These are phyloP conservation scores for Ectemnius cavifrons DNA, from an alignment of 2,888 invertebrate genomes.

Conservation along the genomic window DNA sequence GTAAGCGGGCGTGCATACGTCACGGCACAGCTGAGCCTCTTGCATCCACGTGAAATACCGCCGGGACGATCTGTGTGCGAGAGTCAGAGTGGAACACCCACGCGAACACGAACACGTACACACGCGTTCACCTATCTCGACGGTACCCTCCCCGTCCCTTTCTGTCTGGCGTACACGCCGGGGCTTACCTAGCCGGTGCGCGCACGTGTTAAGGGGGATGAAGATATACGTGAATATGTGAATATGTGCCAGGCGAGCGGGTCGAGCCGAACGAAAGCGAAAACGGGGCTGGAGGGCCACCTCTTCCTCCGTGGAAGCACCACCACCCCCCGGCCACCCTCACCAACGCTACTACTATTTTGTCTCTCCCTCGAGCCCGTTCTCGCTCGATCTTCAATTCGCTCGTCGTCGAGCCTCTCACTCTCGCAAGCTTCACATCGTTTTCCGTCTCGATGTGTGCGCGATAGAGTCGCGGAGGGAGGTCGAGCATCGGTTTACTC, in stretches of 20 bases:
- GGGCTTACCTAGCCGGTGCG: not conserved
- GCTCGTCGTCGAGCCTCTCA: constrained; percentile 13
- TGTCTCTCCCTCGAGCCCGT: constrained; percentile 5
- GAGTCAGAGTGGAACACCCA: not conserved
- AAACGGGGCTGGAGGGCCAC: constrained; percentile 68
- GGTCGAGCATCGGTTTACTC: constrained; percentile 54
- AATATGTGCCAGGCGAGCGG: constrained; percentile 70
- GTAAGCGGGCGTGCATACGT: constrained; percentile 53
- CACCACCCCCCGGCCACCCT: constrained; percentile 35
- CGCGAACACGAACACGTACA: not conserved
- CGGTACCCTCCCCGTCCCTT: not conserved
- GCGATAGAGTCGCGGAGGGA: constrained; percentile 57
- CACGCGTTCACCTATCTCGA: not conserved
- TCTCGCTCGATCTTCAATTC: constrained; percentile 32
- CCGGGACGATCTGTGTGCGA: constrained; percentile 29
- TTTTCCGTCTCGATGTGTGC: constrained; percentile 65
- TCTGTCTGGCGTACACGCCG: not conserved
- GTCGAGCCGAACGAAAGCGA: constrained; percentile 68
- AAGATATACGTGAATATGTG: constrained; percentile 66
- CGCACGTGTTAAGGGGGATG: constrained; percentile 40
- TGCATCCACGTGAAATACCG: constrained; percentile 55
- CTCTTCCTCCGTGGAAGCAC: constrained; percentile 48
- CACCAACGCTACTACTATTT: constrained; percentile 40
- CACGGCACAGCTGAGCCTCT: constrained; percentile 66
- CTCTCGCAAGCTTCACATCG: constrained; percentile 59